Base-by-base conservation (phyloP, 2,888 invertebrate genomes). In the Sthenelais limicola region DNA sequence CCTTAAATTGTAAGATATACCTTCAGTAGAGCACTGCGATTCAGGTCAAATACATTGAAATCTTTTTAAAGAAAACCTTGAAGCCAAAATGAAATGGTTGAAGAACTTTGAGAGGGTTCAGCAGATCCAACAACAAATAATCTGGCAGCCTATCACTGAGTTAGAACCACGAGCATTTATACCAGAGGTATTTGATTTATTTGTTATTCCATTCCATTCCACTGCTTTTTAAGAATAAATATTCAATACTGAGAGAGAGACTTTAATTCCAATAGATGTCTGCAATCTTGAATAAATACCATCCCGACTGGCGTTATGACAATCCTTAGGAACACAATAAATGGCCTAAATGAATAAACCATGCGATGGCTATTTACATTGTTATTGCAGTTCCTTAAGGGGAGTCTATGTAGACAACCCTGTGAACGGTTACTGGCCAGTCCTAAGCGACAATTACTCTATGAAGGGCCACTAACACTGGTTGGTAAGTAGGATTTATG, bases 41-140 rank as follows among this genome's bases (percentile, higher is more conserved):
- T n/a, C n/a, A n/a, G n/a, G n/a, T n/a, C n/a, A n/a, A n/a, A n/a
- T n/a, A n/a, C n/a, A n/a, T n/a, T 26, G 5, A 56, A 18, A 32
- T 56, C n/a, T 58, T 5, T 66, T 49, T 76, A 52, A 83, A 91
- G 91, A 91, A 75, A 91, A 91, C 77, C 88, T 91, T 72, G 91
- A 91, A 82, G 91, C 91, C 79, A 91, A 91, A 80, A 91, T 91
- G 89, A 90, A 90, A 80, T 91, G 91, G 91, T 85, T 91, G 73
- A 91, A 91, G 82, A 91, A 91, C 82, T 92, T 91, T 83, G 91
- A 92, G 79, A 85, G 91, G 26, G 88, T 91, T 0, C 89, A 91
- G 78, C 91, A 91, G 81, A 90, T 91, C 56, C 91, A 92, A 80
- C 87, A 90, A 56, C 91, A 91, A 81, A 89, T 92, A 56, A 87